Evolutionary conservation across 2,888 invertebrate species (phyloP), one percentile per base, ranked within the genome.

Genomic region (Drosophila pseudotalamancana): DNA sequence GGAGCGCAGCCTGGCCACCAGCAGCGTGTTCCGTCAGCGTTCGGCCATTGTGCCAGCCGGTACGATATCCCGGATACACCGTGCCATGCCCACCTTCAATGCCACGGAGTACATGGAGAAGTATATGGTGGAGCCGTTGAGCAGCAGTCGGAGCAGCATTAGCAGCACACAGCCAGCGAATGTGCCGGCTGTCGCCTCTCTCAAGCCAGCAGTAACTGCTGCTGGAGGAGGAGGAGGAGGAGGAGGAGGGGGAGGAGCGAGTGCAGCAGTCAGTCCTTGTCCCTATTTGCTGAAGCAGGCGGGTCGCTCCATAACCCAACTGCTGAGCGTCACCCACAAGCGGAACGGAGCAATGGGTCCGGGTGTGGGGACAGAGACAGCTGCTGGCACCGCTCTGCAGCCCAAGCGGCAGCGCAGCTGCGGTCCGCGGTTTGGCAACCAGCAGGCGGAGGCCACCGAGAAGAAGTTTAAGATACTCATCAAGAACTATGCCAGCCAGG

Each of bases 11-110:
- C 25, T 87, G 49, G 68, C 84, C 53, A 75, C 83, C 37, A 76
- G 84, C 56, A 72, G 82, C 43, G 72, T 87, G 0, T 87, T 76
- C 29, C 83, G 87, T 0, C 88, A 89, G 18, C 77, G 86, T 0
- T 77, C 78, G 4, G 71, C 84, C 14, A 51, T 83, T 4, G 63
- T 79, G 11, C 72, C 88, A 6, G 51, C 83, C 4, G 64, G 79
- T 0, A 64, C 83, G 4, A 67, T 77, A 1, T 86, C 88, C 3
- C 84, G 89, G n/a, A 84, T 86, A 2, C 89, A 89, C 35, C 88
- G 88, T 8, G 87, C 88, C 29, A 90, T 90, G 90, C 90, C 90
- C 62, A 89, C 89, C 14, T 90, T 89, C 57, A 90, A 90, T 67
- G 90, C 90, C 29, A 90, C 90, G 6, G 89, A 90, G 9, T 89